Conservation (phyloP, 1,140 invertebrate species). For the Radopholus similis region DNA sequence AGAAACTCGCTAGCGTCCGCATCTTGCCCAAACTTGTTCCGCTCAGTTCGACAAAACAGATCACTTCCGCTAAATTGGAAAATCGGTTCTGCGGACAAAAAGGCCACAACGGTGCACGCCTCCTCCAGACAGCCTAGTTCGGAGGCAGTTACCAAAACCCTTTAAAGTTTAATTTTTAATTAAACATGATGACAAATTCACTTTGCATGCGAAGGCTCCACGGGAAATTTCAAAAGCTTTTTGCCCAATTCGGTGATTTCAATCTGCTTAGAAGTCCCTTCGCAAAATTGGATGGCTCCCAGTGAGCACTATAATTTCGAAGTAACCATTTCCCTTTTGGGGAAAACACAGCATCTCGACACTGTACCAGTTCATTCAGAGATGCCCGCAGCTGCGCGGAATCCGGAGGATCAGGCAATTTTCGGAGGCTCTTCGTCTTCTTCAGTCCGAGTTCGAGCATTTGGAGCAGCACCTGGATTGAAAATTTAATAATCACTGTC, state of each 20-base stretch:
- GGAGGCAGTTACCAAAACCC: constrained; percentile 33
- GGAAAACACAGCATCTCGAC: too few species aligned
- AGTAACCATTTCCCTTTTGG: too few species aligned
- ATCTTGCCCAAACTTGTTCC: constrained; percentile 64
- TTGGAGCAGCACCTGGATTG: constrained; percentile 62
- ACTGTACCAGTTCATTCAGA: constrained; percentile 34
- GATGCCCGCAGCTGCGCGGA: constrained; percentile 37
- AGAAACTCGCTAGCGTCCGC: constrained; percentile 60
- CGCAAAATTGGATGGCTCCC: neutral
- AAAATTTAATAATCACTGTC: neutral
- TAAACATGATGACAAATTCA: constrained; percentile 11
- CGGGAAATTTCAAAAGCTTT: constrained; percentile 82
- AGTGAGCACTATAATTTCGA: too few species aligned
- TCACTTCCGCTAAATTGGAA: constrained; percentile 63
- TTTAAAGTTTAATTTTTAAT: constrained; percentile 26
- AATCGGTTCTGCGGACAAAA: constrained; percentile 70
- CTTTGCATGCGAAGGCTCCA: constrained; percentile 70
- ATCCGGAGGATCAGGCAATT: constrained; percentile 63
- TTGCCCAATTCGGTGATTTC: constrained; percentile 74
- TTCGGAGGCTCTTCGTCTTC: constrained; percentile 60
- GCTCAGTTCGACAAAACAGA: constrained; percentile 42
- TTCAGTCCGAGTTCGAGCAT: constrained; percentile 63
- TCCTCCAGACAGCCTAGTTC: constrained; percentile 69
- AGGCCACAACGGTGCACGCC: constrained; percentile 70
- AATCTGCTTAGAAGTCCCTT: constrained; percentile 19